Conservation (phyloP, 2,888 invertebrate species). For the Gymnocheta viridis region DNA sequence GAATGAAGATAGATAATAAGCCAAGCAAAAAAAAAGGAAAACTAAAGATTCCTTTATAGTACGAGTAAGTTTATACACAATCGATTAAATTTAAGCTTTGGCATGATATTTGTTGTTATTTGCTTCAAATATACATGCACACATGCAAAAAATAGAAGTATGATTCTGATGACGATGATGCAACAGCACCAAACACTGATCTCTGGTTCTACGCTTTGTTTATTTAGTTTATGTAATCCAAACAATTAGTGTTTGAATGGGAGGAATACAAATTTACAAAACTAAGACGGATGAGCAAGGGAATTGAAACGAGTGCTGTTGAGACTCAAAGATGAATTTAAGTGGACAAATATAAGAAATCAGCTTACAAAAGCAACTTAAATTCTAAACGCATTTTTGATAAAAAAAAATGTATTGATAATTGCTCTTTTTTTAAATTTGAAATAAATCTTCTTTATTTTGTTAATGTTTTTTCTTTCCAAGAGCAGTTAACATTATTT, state of each 20-base stretch:
- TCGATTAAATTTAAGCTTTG: constrained; percentile 66
- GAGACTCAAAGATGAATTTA: constrained; percentile 9
- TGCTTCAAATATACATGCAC: constrained; percentile 14
- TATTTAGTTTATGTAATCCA: constrained; percentile 68
- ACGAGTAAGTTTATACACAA: no score
- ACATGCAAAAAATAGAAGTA: neutral
- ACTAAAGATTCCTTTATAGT: constrained; percentile 48
- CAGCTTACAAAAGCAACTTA: neutral
- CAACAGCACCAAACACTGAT: constrained; percentile 56
- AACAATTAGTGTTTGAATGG: constrained; percentile 64
- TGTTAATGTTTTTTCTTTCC: neutral
- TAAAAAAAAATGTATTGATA: neutral
- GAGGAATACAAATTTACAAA: neutral
- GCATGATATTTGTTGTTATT: constrained; percentile 49
- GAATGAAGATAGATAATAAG: constrained; percentile 46
- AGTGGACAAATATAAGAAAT: neutral
- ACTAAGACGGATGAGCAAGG: constrained; percentile 10
- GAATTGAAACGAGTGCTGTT: constrained; percentile 17
- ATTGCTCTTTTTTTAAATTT: neutral
- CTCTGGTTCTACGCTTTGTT: constrained; percentile 60
- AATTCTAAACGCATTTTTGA: neutral
- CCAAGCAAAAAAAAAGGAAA: constrained; percentile 31
- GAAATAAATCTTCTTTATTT: neutral
- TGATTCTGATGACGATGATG: constrained; percentile 8
- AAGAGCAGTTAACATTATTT: no score